A percentile compares a stretch with the other conserved stretches of the same genome.
Conservation (phyloP, 2,888 invertebrate genomes). For the Drosophila merina region DNA sequence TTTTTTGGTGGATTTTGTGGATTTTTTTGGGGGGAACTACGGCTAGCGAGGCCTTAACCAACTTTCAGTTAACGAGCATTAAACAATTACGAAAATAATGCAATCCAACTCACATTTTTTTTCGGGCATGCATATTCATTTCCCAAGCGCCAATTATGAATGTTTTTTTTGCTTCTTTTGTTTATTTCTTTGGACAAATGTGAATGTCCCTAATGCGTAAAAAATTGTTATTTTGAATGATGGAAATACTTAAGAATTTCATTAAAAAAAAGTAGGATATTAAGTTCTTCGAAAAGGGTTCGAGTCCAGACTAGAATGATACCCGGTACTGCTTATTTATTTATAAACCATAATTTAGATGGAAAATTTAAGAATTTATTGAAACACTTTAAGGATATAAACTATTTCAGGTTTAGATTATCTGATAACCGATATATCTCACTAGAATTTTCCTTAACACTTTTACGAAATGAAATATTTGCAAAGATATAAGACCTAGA, state of each 20-base stretch:
- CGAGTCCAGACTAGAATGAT: too few relatives aligned
- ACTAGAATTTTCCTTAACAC: too few relatives aligned
- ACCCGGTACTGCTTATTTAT: too few relatives aligned
- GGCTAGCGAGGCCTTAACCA: slow-evolving; percentile 33
- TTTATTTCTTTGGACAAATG: neutral
- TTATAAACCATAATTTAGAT: too few relatives aligned
- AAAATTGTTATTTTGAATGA: too few relatives aligned
- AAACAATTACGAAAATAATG: slow-evolving; percentile 43
- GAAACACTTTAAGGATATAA: too few relatives aligned
- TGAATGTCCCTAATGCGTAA: slow-evolving; percentile 27
- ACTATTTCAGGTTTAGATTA: too few relatives aligned
- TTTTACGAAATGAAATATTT: too few relatives aligned
- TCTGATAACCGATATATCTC: too few relatives aligned
- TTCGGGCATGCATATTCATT: slow-evolving; percentile 39
- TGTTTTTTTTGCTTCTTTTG: neutral
- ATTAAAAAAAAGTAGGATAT: neutral
- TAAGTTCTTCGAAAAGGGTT: too few relatives aligned
- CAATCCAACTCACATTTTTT: slow-evolving; percentile 41
- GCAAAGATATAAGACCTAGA: too few relatives aligned
- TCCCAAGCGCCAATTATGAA: slow-evolving; percentile 38
- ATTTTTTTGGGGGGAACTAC: slow-evolving; percentile 17
- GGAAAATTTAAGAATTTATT: too few relatives aligned
- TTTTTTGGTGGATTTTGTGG: neutral
- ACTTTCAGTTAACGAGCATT: slow-evolving; percentile 41
- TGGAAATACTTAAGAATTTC: neutral